A percentile compares a stretch with the other conserved stretches of the same genome.
Conservation (phyloP, 2,888 invertebrate species). For the Tortricodes alternella region DNA sequence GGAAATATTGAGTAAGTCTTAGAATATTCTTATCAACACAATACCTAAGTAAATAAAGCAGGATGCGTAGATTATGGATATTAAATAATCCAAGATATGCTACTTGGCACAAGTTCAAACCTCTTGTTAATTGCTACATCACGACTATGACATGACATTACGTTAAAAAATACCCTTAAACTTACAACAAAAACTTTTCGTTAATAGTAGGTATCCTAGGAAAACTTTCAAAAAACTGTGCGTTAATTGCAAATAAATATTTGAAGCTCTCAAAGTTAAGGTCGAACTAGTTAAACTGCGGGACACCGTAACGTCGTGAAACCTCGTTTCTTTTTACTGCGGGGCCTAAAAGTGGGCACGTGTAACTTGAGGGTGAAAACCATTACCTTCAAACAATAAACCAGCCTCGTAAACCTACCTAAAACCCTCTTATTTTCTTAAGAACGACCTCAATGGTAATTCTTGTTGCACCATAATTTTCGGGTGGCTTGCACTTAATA, state of each 20-base stretch:
- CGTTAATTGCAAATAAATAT: neutral
- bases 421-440: neutral
- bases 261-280: neutral
- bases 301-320: neutral
- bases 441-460: neutral
- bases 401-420: neutral
- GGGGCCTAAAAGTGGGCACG: neutral
- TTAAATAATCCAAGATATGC: no score
- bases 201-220: neutral
- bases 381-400: neutral
- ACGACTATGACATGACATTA: no score
- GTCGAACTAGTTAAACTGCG: neutral
- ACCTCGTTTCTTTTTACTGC: conserved; percentile 5
- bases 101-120: no score
- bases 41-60: no score
- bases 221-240: neutral
- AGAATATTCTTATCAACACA: no score
- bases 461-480: no score
- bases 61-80: no score
- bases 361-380: neutral
- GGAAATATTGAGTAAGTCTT: no score
- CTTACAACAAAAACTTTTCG: no score
- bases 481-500: no score
- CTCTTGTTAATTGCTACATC: no score
- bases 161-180: no score